Percentiles rank a stretch among this genome's conserved stretches.
Evolutionary conservation across 2,113 vertebrate genomes (phyloP).

Genomic region (Macquaria ambigua): DNA sequence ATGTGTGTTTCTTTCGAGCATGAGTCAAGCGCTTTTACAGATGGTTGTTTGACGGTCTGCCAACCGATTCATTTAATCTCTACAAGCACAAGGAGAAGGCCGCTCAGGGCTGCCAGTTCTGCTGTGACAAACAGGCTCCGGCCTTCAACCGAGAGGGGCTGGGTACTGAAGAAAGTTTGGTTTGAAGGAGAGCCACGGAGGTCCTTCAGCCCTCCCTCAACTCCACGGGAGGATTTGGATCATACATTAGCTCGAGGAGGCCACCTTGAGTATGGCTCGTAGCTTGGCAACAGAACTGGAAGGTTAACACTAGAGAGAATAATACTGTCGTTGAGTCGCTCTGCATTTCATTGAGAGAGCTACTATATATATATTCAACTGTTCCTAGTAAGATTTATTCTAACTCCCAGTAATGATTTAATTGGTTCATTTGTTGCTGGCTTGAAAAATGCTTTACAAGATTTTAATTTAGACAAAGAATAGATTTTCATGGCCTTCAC

Average conservation of each 20-base stretch:
- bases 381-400: background rate
- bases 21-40: slow-evolving; percentile 20
- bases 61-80: slow-evolving; percentile 51
- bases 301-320: background rate
- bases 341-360: background rate
- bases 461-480: background rate
- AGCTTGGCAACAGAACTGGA: slow-evolving; percentile 58
- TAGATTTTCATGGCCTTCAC: background rate
- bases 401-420: background rate
- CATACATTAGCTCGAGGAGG: slow-evolving; percentile 62
- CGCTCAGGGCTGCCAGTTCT: slow-evolving; percentile 46
- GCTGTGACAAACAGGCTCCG: slow-evolving; percentile 22
- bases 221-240: slow-evolving; percentile 20
- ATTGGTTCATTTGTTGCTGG: background rate
- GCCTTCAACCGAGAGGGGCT: slow-evolving; percentile 68
- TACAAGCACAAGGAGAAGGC: slow-evolving; percentile 69
- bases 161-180: background rate
- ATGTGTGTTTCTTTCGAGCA: slow-evolving; percentile 17
- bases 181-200: slow-evolving; percentile 19
- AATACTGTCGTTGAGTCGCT: background rate
- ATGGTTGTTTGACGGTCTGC: slow-evolving; percentile 43
- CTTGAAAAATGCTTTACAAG: background rate
- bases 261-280: slow-evolving; percentile 67
- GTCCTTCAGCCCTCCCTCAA: slow-evolving; percentile 5
- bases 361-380: background rate